Percentiles rank a stretch among this genome's conserved stretches.
These are phyloP conservation scores for Sisyra nigra DNA, from an alignment of 2,888 invertebrate species.

Conservation along the genomic window DNA sequence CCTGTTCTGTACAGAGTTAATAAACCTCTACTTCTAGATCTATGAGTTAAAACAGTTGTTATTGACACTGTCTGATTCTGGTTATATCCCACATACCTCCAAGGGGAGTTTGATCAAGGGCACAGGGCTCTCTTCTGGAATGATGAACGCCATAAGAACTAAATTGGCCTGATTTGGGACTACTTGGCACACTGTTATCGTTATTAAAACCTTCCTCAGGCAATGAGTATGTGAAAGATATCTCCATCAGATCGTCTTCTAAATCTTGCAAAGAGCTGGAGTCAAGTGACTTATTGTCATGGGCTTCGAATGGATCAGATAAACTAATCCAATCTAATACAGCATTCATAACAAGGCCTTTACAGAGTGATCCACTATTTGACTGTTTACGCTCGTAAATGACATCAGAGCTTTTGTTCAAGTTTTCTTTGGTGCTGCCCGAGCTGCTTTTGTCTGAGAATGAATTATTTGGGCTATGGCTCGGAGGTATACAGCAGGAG, in stretches of 20 bases:
- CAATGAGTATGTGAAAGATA: not conserved
- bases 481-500: not conserved
- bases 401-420: slow-evolving; percentile 1
- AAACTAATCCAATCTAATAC: slow-evolving; percentile 25
- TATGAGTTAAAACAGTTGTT: slow-evolving; percentile 6
- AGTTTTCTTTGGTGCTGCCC: not conserved
- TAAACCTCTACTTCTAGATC: not conserved
- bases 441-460: not conserved
- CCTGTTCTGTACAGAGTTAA: too few species aligned
- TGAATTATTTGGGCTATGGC: too few species aligned
- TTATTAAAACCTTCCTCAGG: not conserved
- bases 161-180: slow-evolving; percentile 3
- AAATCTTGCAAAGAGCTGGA: slow-evolving; percentile 1
- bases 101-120: slow-evolving; percentile 16
- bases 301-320: slow-evolving; percentile 21
- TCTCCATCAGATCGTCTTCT: slow-evolving; percentile 1
- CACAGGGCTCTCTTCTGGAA: slow-evolving; percentile 16
- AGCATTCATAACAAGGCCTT: slow-evolving; percentile 22
- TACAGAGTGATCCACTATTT: slow-evolving; percentile 18
- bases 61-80: not conserved
- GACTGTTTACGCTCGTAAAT: not conserved
- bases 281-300: slow-evolving; percentile 15
- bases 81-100: slow-evolving; percentile 12
- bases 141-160: slow-evolving; percentile 8
- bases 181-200: slow-evolving; percentile 6